Conservation (phyloP, 2,797 vertebrate genomes). For the Parauchenoglanis ngamensis region DNA sequence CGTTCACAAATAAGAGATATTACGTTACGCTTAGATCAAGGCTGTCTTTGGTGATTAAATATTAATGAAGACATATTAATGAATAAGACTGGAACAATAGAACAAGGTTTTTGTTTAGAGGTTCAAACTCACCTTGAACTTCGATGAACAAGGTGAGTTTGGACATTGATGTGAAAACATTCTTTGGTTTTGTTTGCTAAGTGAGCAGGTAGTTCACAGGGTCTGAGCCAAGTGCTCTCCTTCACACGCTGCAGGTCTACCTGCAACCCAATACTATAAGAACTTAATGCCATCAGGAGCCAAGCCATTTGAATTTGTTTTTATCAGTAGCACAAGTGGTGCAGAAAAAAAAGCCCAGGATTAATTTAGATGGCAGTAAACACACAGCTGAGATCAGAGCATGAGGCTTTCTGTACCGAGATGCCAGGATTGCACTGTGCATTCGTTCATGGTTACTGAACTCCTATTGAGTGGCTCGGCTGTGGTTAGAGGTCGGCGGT, state of each 20-base stretch:
- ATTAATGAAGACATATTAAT: not conserved
- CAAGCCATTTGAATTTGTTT: constrained; percentile 73
- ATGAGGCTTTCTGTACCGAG: constrained; percentile 55
- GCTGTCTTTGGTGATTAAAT: not conserved
- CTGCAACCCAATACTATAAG: constrained; percentile 66
- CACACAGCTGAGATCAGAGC: constrained; percentile 73
- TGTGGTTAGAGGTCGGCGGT: not conserved
- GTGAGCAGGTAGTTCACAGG: constrained; percentile 10
- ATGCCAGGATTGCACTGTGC: not conserved
- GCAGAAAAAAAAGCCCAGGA: constrained; percentile 54
- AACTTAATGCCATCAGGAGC: constrained; percentile 74
- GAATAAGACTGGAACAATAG: not conserved
- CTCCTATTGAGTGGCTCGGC: not conserved
- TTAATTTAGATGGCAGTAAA: constrained; percentile 74
- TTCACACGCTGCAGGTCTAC: constrained; percentile 56
- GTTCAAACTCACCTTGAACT: not conserved
- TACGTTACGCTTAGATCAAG: not conserved
- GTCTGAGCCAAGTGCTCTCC: constrained; percentile 55
- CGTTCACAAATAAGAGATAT: not conserved
- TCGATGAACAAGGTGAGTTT: not conserved
- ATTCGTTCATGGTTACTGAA: not conserved
- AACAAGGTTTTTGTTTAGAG: constrained; percentile 10
- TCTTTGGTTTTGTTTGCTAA: not conserved
- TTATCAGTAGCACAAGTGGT: not conserved
- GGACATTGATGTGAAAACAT: not conserved